phyloP scores from a whole-genome alignment of 1,140 invertebrate species.

The Metaphire vulgaris region DNA sequence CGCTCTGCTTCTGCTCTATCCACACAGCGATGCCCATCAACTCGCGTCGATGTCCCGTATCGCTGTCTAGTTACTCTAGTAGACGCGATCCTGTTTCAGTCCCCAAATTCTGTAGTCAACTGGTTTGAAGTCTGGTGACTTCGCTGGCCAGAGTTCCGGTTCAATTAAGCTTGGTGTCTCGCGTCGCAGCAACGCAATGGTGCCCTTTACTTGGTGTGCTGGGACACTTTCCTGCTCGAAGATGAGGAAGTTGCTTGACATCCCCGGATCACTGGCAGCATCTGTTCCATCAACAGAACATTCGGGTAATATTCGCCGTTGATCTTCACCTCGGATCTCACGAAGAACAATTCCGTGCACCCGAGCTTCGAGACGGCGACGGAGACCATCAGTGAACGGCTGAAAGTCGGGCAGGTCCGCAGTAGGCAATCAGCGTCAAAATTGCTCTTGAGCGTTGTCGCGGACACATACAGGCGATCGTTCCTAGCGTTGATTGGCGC shows the following conservation, averaged over 20 bases:
- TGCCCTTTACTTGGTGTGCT: not conserved
- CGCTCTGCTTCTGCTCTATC: not conserved
- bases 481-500: not conserved
- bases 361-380: conserved; percentile 1
- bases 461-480: not conserved
- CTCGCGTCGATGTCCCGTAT: not conserved
- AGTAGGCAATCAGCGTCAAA: not conserved
- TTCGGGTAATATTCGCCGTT: not conserved
- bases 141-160: not conserved
- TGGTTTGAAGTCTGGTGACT: not conserved
- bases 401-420: not conserved
- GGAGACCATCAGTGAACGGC: not conserved
- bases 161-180: not conserved
- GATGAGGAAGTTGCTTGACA: not conserved
- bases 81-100: not conserved
- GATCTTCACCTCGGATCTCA: not conserved
- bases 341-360: not conserved
- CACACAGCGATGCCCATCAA: not conserved
- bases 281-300: not conserved
- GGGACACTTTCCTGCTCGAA: not conserved
- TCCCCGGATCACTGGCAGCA: not conserved
- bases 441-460: not conserved
- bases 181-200: not conserved
- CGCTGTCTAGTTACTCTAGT: not conserved
- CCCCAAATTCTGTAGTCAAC: not conserved